phyloP scores from a whole-genome alignment of 2,797 vertebrate genomes.

The Silurus aristotelis region DNA sequence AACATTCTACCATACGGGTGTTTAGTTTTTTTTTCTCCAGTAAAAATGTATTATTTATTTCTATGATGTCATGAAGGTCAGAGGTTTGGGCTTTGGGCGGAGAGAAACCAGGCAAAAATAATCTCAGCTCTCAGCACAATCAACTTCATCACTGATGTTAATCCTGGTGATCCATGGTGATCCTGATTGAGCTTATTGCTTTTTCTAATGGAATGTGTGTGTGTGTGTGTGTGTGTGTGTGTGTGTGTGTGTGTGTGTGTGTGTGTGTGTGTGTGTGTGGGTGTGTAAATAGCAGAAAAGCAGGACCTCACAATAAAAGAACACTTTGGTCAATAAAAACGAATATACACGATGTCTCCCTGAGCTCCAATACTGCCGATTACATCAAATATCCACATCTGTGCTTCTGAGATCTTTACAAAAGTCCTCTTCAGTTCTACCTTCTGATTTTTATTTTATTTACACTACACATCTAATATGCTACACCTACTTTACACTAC shows the following conservation, averaged over 20 bases:
- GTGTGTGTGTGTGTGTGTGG: slow-evolving; percentile 15
- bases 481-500: background rate
- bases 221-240: background rate
- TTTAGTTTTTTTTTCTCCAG: background rate
- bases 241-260: background rate
- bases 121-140: slow-evolving; percentile 1
- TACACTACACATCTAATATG: background rate
- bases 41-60: background rate
- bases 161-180: no score
- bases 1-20: background rate
- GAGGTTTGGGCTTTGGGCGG: background rate
- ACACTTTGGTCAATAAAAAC: background rate
- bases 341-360: background rate
- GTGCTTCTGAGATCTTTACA: background rate
- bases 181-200: slow-evolving; percentile 1
- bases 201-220: slow-evolving; percentile 1
- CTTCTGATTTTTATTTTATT: background rate
- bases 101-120: background rate
- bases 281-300: background rate
- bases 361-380: background rate
- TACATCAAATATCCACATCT: background rate
- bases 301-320: background rate
- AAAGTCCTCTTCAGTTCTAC: background rate
- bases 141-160: background rate
- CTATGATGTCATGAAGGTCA: background rate